Base-by-base conservation (phyloP, 1,140 invertebrate genomes). In the Camponotus floridanus region DNA sequence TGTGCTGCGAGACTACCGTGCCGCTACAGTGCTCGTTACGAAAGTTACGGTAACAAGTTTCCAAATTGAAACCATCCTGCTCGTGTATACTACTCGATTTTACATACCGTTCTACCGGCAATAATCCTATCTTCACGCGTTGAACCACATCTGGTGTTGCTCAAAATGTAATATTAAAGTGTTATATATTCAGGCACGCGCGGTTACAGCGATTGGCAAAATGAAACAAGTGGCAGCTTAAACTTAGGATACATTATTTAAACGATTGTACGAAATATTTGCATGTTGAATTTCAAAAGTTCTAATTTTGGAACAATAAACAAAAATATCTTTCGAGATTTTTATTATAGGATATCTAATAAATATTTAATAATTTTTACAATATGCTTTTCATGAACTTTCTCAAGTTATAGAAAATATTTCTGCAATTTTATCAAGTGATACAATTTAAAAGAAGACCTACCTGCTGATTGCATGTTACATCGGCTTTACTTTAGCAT, bases 41-140 rank as follows among this genome's bases (percentile, higher is more conserved):
- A 51, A 87, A 87, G 80, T 85, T 85, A 68, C 87, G 80, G 85
- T 87, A 78, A 85, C 86, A 64, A 85, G 86, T 88, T 85, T 85
- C 81, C 45, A 88, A 88, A 88, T 88, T 88, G 87, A 85, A 88
- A 79, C 71, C 81, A 74, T 59, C 74, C 71, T 61, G 80, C 74
- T 74, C 71, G 55, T 85, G 71, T 71, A 73, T 65, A 45, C 39
- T 78, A 18, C 39, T 65, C n/a, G 18, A 42, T 78, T 65, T 78
- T 78, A 78, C 59, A 64, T 78, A 48, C 18, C 13, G 59, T 48
- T 45, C 26, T 48, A 57, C 26, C 39, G 61, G 42, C 31, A 65
- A 45, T 76, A 76, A 78, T 65, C 33, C 26, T 48, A 57, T 65
- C 42, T 65, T 78, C 18, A 65, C 59, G n/a, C 26, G 26, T 62